Base-by-base conservation (phyloP, 1,140 invertebrate genomes). In the Camponotus vicinus region DNA sequence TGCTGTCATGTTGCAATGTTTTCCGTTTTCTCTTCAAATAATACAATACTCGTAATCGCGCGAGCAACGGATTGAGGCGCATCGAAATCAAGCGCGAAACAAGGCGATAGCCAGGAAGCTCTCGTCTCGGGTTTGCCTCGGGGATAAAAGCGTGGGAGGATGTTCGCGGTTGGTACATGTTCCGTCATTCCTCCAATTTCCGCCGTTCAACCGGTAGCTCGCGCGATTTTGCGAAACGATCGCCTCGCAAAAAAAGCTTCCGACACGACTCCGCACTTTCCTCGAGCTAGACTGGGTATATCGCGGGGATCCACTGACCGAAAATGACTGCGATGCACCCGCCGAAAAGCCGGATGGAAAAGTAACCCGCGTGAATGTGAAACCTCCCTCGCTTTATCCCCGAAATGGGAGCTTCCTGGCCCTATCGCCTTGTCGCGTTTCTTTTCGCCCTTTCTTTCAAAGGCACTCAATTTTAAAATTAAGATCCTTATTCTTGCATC, bases 221-320 rank as follows among this genome's bases (percentile, higher is more conserved):
- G 80, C 85, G 82, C 63, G 86, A 90, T 86, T 88, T 73, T 87
- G 59, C 61, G 86, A 57, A 89, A 79, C 76, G 76, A 59, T 5
- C 69, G 64, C 7, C 5, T 80, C 78, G 82, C 89, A 90, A 90
- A 90, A 90, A 90, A 80, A 27, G 27, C 64, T 66, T 55, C 32
- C 73, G 86, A 92, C 91, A 92, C 76, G 90, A 84, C 45, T 92
- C 90, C 85, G 90, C 91, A 92, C 91, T 92, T 88, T 92, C 83
- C 78, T 45, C 42, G 49, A 63, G 77, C 77, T 57, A 71, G 84
- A 9, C 79, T 69, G 69, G 32, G 32, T 82, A 61, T 55, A 15
- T 63, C 49, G 49, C 76, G 52, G 67, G 69, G 80, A 77, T 76
- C 45, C 59, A 21, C 42, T 52, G 75, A 61, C 37, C 71, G 75